phyloP scores from a whole-genome alignment of 2,888 invertebrate species.

The Folsomia manolachei region DNA sequence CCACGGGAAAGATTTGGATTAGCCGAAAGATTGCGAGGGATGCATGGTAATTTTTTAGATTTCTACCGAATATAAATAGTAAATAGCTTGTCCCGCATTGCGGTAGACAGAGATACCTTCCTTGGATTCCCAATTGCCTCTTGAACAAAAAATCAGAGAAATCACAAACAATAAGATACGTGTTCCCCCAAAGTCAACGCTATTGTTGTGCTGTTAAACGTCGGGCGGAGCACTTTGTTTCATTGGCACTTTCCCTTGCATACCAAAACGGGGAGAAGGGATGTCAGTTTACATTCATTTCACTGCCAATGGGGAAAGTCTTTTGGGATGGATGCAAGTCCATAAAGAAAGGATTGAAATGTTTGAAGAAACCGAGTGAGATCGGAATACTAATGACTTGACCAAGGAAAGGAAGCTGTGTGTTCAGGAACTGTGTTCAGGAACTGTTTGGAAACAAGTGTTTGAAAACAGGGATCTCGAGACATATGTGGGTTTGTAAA shows the following conservation, averaged over 20 bases:
- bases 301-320: background rate
- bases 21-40: no score
- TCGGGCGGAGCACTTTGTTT: background rate
- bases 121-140: background rate
- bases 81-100: no score
- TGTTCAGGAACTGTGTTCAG: background rate
- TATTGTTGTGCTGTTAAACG: background rate
- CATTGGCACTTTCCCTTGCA: background rate
- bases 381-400: constrained; percentile 11
- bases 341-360: constrained; percentile 14
- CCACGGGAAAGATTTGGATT: no score
- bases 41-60: no score
- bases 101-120: no score
- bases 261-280: background rate
- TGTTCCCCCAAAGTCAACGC: background rate
- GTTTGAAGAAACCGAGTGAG: background rate
- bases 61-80: no score
- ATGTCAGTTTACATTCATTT: no score
- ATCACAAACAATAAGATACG: background rate
- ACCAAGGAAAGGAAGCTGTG: background rate
- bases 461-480: background rate
- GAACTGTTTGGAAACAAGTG: background rate
- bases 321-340: background rate
- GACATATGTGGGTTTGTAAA: no score
- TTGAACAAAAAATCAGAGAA: background rate